phyloP scores from a whole-genome alignment of 1,140 invertebrate genomes.

The Cotesia vestalis region DNA sequence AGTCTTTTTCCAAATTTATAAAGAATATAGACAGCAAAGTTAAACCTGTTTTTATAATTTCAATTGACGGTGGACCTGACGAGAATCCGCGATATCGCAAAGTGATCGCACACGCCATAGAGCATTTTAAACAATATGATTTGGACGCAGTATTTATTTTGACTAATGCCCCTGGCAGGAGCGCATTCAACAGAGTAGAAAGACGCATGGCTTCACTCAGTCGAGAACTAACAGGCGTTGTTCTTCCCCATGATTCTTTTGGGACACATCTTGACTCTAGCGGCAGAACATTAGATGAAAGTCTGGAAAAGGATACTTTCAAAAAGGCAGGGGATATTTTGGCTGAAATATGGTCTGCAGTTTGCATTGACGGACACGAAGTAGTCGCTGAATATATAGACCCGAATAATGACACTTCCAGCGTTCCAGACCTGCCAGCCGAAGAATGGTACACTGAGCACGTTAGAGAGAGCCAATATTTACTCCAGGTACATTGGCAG shows the following conservation, averaged over 20 bases:
- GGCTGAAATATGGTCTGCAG: conserved; percentile 49
- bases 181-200: conserved; percentile 50
- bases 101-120: conserved; percentile 40
- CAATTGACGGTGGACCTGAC: too few species aligned
- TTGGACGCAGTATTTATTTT: conserved; percentile 59
- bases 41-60: too few species aligned
- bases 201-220: conserved; percentile 58
- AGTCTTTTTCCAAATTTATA: too few species aligned
- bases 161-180: conserved; percentile 59
- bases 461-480: conserved; percentile 31
- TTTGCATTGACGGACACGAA: conserved; percentile 48
- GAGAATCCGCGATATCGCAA: too few species aligned
- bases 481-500: conserved; percentile 28
- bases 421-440: too few species aligned
- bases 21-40: too few species aligned
- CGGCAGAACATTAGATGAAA: conserved; percentile 50
- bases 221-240: conserved; percentile 52
- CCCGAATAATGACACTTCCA: too few species aligned
- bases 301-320: conserved; percentile 53
- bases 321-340: conserved; percentile 48
- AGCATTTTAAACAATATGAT: conserved; percentile 45
- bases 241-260: conserved; percentile 57
- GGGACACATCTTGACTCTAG: conserved; percentile 55
- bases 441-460: not conserved
- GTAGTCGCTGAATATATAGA: conserved; percentile 44